Percentiles rank a stretch among this genome's conserved stretches.
Evolutionary conservation across 37 sponge, comb jelly and placozoan species (phyloP).

Genomic region (Eunapius fragilis): DNA sequence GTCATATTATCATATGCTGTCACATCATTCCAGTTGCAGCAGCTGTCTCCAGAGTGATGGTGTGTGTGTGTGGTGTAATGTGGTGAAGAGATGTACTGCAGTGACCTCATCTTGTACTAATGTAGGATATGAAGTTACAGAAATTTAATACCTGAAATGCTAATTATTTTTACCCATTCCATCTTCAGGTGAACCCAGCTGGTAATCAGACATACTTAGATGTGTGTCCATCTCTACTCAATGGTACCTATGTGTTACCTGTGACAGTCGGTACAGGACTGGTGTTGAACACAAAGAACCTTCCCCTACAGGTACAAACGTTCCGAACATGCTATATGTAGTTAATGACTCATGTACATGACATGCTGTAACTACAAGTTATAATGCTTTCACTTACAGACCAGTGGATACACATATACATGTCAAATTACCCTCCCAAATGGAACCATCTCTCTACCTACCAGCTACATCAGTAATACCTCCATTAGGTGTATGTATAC

Average conservation of each 20-base stretch:
- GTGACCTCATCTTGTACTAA: slow-evolving; percentile 5
- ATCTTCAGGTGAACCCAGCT: background rate
- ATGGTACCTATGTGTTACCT: slow-evolving; percentile 29
- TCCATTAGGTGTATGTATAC: slow-evolving; percentile 15
- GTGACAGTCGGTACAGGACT: slow-evolving; percentile 11
- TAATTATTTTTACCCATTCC: background rate
- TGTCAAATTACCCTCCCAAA: background rate
- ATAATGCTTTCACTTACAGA: no score
- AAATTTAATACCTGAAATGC: no score
- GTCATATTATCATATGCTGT: background rate
- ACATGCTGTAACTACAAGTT: no score
- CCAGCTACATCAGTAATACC: slow-evolving; percentile 10
- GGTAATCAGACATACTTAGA: slow-evolving; percentile 4
- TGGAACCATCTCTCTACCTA: background rate
- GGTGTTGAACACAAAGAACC: slow-evolving; percentile 42
- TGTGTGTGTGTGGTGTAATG: slow-evolving; percentile 52
- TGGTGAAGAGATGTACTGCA: slow-evolving; percentile 47
- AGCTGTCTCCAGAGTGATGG: slow-evolving; percentile 28
- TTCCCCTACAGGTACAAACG: slow-evolving; percentile 27
- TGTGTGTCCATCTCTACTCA: slow-evolving; percentile 29
- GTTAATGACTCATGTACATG: no score
- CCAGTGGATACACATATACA: slow-evolving; percentile 24
- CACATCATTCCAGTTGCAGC: slow-evolving; percentile 31
- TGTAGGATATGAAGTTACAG: background rate
- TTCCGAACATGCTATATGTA: background rate